Evolutionary conservation across 1,140 invertebrate species (phyloP).

Genomic region (Calliphora vicina): DNA sequence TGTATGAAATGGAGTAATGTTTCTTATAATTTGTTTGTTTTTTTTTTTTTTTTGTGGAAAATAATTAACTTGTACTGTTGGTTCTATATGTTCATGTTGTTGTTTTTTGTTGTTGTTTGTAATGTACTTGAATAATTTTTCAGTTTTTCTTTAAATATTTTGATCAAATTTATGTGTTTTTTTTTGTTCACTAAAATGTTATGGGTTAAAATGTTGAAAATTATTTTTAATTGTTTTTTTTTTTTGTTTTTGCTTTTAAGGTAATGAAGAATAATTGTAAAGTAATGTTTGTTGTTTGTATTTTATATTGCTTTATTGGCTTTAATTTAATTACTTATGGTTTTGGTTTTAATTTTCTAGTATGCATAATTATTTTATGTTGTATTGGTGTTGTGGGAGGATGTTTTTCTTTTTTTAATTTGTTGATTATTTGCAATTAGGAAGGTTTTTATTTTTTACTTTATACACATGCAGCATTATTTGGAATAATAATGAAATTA

Average conservation of each 20-base stretch:
- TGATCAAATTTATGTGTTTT: background rate
- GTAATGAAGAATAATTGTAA: background rate
- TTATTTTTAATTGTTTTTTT: background rate
- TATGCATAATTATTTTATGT: background rate
- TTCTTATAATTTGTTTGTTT: background rate
- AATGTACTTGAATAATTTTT: no score
- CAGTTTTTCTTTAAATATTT: background rate
- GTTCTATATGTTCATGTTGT: conserved; percentile 7
- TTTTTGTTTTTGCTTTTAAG: background rate
- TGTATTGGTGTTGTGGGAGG: background rate
- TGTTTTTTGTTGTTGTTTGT: background rate
- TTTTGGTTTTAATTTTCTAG: background rate
- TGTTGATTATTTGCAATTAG: background rate
- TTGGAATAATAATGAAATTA: background rate
- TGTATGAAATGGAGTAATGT: conserved; percentile 2
- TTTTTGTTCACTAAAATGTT: background rate
- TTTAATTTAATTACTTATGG: background rate
- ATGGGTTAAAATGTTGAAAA: background rate
- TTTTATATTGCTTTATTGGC: background rate
- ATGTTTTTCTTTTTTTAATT: background rate
- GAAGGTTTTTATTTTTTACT: background rate
- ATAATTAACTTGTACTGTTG: conserved; percentile 17
- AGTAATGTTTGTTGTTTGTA: background rate
- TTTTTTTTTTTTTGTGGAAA: background rate
- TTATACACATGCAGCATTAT: background rate